A percentile compares a stretch with the other conserved stretches of the same genome.
These are phyloP conservation scores for Daubentonia madagascariensis DNA, from an alignment of 2,113 vertebrate species.

Conservation along the genomic window DNA sequence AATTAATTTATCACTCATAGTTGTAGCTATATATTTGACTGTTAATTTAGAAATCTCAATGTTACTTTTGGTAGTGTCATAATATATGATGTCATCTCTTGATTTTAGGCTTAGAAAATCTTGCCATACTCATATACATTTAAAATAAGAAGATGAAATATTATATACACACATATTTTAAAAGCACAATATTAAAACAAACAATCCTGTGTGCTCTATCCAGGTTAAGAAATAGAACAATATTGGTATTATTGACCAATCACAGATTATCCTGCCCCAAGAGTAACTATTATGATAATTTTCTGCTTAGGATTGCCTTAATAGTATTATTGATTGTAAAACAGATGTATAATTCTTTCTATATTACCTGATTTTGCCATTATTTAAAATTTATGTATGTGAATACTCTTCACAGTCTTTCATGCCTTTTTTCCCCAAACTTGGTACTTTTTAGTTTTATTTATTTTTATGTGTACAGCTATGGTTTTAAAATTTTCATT, in stretches of 20 bases:
- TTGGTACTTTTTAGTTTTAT: background rate
- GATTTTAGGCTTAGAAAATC: background rate
- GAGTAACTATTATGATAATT: background rate
- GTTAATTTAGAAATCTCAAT: background rate
- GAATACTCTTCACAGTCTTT: background rate
- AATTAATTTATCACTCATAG: background rate
- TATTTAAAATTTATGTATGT: background rate
- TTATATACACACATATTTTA: background rate
- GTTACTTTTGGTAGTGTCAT: background rate
- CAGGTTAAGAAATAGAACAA: background rate
- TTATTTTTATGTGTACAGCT: background rate
- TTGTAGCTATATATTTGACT: background rate
- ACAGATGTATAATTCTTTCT: background rate
- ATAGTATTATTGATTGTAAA: background rate
- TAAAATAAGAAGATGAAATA: background rate
- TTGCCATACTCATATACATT: background rate
- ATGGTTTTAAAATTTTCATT: background rate
- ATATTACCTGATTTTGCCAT: background rate
- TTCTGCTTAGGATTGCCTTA: background rate
- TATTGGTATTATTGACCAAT: background rate
- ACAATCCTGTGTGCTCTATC: background rate
- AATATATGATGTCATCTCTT: background rate
- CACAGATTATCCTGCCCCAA: too few relatives aligned
- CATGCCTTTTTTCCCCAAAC: background rate
- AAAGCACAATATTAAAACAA: background rate